Percentiles rank a stretch among this genome's conserved stretches.
These are phyloP conservation scores for Bos taurus DNA, from an alignment of 2,113 vertebrate genomes.

Conservation along the genomic window DNA sequence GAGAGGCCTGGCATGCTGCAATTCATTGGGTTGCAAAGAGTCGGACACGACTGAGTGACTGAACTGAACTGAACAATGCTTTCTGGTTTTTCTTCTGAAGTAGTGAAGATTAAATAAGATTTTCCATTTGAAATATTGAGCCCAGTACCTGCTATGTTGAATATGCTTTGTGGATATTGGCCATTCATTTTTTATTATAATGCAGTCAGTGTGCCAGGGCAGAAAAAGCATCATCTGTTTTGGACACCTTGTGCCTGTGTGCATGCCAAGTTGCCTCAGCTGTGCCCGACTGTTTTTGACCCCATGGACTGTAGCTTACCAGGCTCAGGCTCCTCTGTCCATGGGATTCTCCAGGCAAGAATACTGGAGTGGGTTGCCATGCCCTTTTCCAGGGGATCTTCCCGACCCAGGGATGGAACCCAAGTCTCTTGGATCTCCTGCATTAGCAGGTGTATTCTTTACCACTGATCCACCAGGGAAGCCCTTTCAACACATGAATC, in stretches of 20 bases:
- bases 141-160: not conserved
- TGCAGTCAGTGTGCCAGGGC: not conserved
- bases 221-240: not conserved
- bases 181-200: not conserved
- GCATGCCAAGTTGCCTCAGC: not conserved
- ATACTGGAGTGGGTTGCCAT: not conserved
- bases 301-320: not conserved
- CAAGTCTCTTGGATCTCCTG: not conserved
- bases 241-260: not conserved
- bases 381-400: not conserved
- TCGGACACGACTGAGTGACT: too few species aligned
- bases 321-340: not conserved
- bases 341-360: not conserved
- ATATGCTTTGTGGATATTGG: not conserved
- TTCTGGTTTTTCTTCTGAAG: not conserved
- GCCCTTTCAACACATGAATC: not conserved
- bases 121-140: not conserved
- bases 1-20: too few species aligned
- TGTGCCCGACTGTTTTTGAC: rapidly evolving
- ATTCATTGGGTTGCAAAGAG: too few species aligned
- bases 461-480: not conserved
- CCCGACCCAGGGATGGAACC: not conserved
- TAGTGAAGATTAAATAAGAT: not conserved
- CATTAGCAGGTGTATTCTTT: not conserved
- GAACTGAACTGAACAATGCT: not conserved